Evolutionary conservation across 2,113 vertebrate species (phyloP).

Genomic region (Charadrius vociferus): DNA sequence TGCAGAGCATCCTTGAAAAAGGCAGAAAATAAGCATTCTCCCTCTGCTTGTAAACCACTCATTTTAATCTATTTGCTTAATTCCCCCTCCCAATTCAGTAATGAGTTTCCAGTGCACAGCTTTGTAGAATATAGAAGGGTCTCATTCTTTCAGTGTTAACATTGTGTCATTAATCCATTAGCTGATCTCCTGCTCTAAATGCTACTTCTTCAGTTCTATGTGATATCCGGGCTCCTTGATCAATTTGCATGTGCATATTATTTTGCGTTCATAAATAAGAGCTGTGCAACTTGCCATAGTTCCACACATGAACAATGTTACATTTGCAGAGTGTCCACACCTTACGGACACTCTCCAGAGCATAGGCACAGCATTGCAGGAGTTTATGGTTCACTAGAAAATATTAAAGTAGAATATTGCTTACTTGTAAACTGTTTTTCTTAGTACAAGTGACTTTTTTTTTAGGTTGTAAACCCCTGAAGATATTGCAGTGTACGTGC

Average conservation of each 20-base stretch:
- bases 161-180: neutral
- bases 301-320: fast-evolving
- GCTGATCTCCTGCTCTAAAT: neutral
- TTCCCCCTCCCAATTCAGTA: neutral
- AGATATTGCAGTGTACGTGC: neutral
- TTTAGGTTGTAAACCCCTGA: neutral
- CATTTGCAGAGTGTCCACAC: neutral
- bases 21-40: neutral
- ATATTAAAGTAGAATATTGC: neutral
- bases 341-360: neutral
- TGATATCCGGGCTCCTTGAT: neutral
- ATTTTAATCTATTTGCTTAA: neutral
- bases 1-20: neutral
- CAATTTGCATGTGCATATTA: neutral
- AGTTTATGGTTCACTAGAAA: neutral
- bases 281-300: neutral
- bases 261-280: neutral
- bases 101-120: neutral
- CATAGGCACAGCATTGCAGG: neutral
- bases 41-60: neutral
- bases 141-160: neutral
- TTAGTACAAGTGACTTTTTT: neutral
- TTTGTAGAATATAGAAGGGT: neutral
- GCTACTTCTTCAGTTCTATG: neutral
- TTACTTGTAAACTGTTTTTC: neutral